Base-by-base conservation (phyloP, 2,888 invertebrate species). In the Lasioglossum leucozonium region DNA sequence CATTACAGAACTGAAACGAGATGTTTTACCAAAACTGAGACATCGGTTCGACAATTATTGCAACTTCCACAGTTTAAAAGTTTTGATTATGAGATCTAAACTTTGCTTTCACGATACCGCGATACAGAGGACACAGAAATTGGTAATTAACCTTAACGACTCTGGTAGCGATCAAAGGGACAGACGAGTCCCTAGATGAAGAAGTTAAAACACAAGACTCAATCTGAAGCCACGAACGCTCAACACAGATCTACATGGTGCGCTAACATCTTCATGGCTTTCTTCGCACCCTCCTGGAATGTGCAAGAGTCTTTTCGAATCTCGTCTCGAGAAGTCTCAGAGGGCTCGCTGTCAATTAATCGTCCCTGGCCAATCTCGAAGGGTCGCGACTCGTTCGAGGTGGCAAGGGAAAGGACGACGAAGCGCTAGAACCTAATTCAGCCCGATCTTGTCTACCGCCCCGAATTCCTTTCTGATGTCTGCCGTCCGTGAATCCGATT, bases 281-380 rank as follows among this genome's bases (percentile, higher is more conserved):
- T 84, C 88, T 86, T 89, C 85, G 90, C 86, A 89, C 91, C 91
- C 89, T 90, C 88, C 87, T 82, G 92, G 90, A 92, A 92, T 92
- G 87, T 90, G 87, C 85, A 72, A 87, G 92, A 93, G 94, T 94
- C 94, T 89, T 81, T 93, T 92, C 91, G 92, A 93, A 93, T 94
- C 92, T 91, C 91, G 91, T 91, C 40, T 69, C 91, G 88, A 89
- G 91, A 85, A 91, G 90, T 92, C 93, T 92, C 91, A 90, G 89
- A 91, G 93, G 92, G 92, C 84, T 91, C 89, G 89, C 89, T 91
- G 93, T 93, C 94, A 93, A 94, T 94, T 94, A 94, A 94, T 94
- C 94, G 93, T 90, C 91, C 88, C 93, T 89, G 90, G 93, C 93
- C 93, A 94, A 94, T 94, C 93, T 93, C 88, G 89, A 88, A 87